phyloP scores from a whole-genome alignment of 1,140 invertebrate genomes.

The Platorchestia sp. region DNA sequence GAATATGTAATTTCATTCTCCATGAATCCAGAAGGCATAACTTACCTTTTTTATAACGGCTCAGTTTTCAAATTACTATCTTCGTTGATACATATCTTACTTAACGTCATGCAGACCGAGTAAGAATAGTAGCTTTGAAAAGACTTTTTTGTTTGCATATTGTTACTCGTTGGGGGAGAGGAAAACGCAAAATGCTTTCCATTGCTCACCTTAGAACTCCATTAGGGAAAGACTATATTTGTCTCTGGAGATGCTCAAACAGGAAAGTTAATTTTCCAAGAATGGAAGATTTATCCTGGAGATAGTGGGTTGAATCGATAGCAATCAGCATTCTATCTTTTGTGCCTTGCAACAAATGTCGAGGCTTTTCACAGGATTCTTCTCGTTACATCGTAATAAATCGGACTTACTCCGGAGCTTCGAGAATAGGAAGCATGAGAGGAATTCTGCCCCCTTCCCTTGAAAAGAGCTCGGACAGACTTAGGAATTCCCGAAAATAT shows the following conservation, averaged over 20 bases:
- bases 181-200: background rate
- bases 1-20: background rate
- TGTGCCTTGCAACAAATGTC: background rate
- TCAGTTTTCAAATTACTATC: background rate
- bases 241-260: background rate
- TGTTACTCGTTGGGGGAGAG: background rate
- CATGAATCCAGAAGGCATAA: background rate
- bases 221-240: background rate
- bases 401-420: background rate
- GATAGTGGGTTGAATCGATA: background rate
- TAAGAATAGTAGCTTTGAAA: background rate
- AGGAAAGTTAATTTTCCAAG: background rate
- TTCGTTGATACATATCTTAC: background rate
- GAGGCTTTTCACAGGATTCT: background rate
- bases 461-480: background rate
- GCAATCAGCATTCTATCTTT: background rate
- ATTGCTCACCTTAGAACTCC: background rate
- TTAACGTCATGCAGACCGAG: background rate
- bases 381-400: background rate
- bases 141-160: background rate
- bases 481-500: slow-evolving; percentile 21
- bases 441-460: background rate
- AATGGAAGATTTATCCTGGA: background rate
- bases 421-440: background rate
- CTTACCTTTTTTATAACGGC: background rate